Evolutionary conservation across 1,140 invertebrate genomes (phyloP), one percentile per base, ranked within the genome.

Genomic region (Cydia amplana): DNA sequence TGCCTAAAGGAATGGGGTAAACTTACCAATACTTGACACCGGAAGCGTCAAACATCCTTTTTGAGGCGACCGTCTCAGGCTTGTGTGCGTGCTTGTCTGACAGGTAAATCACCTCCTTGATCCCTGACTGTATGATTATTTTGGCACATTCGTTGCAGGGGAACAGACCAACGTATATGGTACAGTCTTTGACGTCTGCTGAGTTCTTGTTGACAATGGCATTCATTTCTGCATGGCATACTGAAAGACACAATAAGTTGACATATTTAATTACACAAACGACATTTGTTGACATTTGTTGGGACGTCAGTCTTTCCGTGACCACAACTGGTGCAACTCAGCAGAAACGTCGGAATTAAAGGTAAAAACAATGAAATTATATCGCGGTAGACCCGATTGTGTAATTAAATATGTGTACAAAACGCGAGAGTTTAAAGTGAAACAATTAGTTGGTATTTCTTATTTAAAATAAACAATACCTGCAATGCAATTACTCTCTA

Each of bases 81-180:
- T 97, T 97, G 0, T 95, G 80, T 2, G 91, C 89, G 89, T 98
- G 94, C 87, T 98, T 98, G 90, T 98, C 96, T 0, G 95, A 96
- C 77, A 97, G 90, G 87, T 97, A 99, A 12, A 97, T 90, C 4
- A 98, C 93, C 85, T 96, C 93, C 76, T 93, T 95, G 14, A 99
- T 98, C 4, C 97, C 97, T n/a, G 97, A 96, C 87, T 99, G 98
- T 85, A 99, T 98, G n/a, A 99, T 98, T 3, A 98, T 92, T 93
- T 99, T 99, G 0, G 98, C 97, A 94, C 98, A 99, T 91, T 99
- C 98, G 87, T 99, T 99, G 86, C 98, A 99, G 0, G 98, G 98
- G 91, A 99, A 99, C 7, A 98, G 88, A 0, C 95, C 96, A 0
- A 98, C 97, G 90, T 98, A 99, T 1, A 99, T 95, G 0, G 94